These are phyloP conservation scores for Capreolus pygargus DNA, from an alignment of 2,113 vertebrate species.

Conservation along the genomic window DNA sequence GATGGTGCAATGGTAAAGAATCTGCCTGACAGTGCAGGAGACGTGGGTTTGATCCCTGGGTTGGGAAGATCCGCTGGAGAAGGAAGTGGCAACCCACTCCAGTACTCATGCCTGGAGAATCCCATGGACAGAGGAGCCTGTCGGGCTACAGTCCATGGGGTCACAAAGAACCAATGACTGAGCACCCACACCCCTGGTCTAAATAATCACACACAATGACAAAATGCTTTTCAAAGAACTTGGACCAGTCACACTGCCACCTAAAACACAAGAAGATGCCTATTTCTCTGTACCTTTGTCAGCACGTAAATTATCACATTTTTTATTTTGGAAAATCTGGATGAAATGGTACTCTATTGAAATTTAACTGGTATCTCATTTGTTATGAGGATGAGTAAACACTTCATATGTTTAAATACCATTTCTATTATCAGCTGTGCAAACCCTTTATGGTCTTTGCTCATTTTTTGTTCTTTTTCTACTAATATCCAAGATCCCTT, in stretches of 20 bases:
- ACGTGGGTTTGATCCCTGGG: neutral
- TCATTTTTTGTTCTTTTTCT: neutral
- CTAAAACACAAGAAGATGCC: neutral
- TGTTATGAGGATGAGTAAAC: neutral
- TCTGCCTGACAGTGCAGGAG: neutral
- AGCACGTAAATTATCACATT: neutral
- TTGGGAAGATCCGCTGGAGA: neutral
- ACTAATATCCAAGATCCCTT: neutral
- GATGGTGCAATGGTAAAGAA: neutral
- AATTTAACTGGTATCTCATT: conserved; percentile 1
- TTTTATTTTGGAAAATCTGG: neutral
- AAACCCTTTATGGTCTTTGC: neutral
- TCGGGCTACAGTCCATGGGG: neutral
- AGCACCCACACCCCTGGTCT: neutral
- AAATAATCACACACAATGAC: neutral
- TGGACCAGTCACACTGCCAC: neutral
- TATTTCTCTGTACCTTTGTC: neutral
- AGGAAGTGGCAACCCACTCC: neutral
- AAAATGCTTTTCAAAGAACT: neutral
- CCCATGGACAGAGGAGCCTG: neutral
- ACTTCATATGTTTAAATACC: neutral
- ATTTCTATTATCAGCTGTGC: neutral
- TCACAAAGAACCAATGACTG: neutral
- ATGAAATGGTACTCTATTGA: neutral
- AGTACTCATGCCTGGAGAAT: neutral